Evolutionary conservation across 92 coral and sea anemone species (phyloP).

Genomic region (Palythoa heliodiscus): DNA sequence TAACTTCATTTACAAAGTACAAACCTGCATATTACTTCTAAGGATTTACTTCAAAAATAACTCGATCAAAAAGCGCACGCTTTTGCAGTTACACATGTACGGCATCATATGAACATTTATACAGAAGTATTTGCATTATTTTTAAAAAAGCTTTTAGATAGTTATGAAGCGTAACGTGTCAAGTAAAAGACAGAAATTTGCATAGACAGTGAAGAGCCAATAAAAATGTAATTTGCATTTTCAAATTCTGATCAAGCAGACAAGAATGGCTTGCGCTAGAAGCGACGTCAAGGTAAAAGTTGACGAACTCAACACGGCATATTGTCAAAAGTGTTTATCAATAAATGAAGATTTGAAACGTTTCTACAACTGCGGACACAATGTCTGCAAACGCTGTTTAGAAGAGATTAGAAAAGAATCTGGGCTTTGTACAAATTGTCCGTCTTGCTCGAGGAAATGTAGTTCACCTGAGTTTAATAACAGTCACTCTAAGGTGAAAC

Average conservation of each 20-base stretch:
- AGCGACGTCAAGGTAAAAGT: neutral
- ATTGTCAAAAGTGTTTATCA: constrained; percentile 75
- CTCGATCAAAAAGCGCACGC: too few species aligned
- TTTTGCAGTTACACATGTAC: too few species aligned
- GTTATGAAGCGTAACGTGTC: constrained; percentile 29
- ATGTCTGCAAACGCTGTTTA: constrained; percentile 71
- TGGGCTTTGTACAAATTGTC: constrained; percentile 61
- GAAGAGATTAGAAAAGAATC: constrained; percentile 54
- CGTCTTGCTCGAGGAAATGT: constrained; percentile 66
- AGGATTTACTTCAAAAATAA: too few species aligned
- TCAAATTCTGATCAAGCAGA: neutral
- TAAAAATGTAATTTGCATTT: constrained; percentile 5
- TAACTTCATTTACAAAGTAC: too few species aligned
- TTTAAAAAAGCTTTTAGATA: neutral
- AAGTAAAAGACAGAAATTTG: constrained; percentile 18
- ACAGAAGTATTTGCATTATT: neutral
- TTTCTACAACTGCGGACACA: constrained; percentile 69
- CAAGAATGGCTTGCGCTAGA: constrained; percentile 43
- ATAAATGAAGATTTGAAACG: constrained; percentile 72
- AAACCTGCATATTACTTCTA: too few species aligned
- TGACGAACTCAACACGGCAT: constrained; percentile 45
- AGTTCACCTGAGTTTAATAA: constrained; percentile 47
- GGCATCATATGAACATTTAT: neutral
- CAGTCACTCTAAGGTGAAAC: constrained; percentile 14
- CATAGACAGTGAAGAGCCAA: neutral